Evolutionary conservation across 2,888 invertebrate genomes (phyloP), one percentile per base, ranked within the genome.

Genomic region (Melanotus villosus): DNA sequence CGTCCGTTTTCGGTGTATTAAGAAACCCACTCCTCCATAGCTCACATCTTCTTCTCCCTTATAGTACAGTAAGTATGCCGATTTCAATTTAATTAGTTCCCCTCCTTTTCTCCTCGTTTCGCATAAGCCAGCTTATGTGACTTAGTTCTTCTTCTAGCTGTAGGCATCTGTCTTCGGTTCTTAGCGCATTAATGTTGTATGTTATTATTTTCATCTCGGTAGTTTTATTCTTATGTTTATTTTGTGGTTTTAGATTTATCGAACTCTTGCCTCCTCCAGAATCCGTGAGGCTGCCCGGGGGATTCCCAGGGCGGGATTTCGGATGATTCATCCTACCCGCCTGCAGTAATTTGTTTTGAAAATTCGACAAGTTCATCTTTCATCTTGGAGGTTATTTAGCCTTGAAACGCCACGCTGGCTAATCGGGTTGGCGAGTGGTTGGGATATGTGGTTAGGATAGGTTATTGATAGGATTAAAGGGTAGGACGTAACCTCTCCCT

Each of bases 1-100:
- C 34, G 34, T 34, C 34, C 34, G 10, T 34, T 34, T 34, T 34
- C 34, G n/a, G n/a, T n/a, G n/a, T n/a, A n/a, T n/a, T n/a, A n/a
- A n/a, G n/a, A n/a, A n/a, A n/a, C n/a, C n/a, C 34, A 34, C 34
- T 34, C 34, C 34, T 34, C 34, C 34, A 34, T n/a, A 34, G 34
- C 34, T 34, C 34, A 34, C 34, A 34, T 34, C 34, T 34, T 34
- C 34, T 34, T 34, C 34, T 34, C 34, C 34, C 34, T 34, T 34
- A 34, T 34, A 34, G 34, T 34, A 34, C 34, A 34, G 34, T 34
- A 34, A 34, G 34, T 34, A 7, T 34, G 7, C 34, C 34, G 34
- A 34, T 34, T 34, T 34, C 34, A 34, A 34, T 34, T n/a, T 34
- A 34, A 34, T 34, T 34, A 34, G 34, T 34, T 34, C 34, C 10